Percentiles rank a stretch among this genome's conserved stretches.
These are phyloP conservation scores for Caloenas nicobarica DNA, from an alignment of 2,113 vertebrate genomes.

Conservation along the genomic window DNA sequence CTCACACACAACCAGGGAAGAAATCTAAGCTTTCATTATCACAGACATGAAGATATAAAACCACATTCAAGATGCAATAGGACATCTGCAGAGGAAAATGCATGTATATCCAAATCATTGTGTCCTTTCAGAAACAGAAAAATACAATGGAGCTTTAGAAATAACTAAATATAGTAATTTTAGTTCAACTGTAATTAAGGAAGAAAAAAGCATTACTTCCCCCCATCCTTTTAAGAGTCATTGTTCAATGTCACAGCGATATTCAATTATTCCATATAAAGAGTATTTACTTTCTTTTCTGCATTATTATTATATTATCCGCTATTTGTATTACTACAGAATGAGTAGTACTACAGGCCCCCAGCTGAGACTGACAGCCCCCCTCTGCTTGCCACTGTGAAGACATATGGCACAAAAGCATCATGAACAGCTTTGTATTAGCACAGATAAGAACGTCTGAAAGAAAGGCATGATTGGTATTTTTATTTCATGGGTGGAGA, in stretches of 20 bases:
- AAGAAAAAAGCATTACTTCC: slow-evolving; percentile 54
- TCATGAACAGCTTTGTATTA: not conserved
- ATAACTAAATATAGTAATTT: slow-evolving; percentile 68
- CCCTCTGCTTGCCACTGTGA: slow-evolving; percentile 38
- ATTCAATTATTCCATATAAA: slow-evolving; percentile 70
- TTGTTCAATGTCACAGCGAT: slow-evolving; percentile 60
- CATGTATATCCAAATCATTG: slow-evolving; percentile 36
- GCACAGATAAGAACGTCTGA: not conserved
- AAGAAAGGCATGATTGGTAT: slow-evolving; percentile 1
- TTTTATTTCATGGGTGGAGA: slow-evolving; percentile 39
- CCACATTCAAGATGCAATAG: slow-evolving; percentile 32
- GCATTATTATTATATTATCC: slow-evolving; percentile 66
- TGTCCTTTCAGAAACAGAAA: slow-evolving; percentile 40
- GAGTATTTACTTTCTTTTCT: slow-evolving; percentile 67
- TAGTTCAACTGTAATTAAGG: slow-evolving; percentile 60
- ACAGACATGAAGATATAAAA: slow-evolving; percentile 9
- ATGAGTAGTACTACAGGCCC: slow-evolving; percentile 57
- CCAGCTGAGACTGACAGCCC: slow-evolving; percentile 62
- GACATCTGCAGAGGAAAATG: slow-evolving; percentile 61
- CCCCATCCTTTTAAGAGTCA: slow-evolving; percentile 45
- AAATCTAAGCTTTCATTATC: slow-evolving; percentile 30
- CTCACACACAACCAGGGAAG: not conserved
- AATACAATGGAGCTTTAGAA: slow-evolving; percentile 66
- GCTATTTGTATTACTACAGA: slow-evolving; percentile 64
- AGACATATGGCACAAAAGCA: slow-evolving; percentile 52